These are phyloP conservation scores for Atractosteus spatula DNA, from an alignment of 2,113 vertebrate species.

Conservation along the genomic window DNA sequence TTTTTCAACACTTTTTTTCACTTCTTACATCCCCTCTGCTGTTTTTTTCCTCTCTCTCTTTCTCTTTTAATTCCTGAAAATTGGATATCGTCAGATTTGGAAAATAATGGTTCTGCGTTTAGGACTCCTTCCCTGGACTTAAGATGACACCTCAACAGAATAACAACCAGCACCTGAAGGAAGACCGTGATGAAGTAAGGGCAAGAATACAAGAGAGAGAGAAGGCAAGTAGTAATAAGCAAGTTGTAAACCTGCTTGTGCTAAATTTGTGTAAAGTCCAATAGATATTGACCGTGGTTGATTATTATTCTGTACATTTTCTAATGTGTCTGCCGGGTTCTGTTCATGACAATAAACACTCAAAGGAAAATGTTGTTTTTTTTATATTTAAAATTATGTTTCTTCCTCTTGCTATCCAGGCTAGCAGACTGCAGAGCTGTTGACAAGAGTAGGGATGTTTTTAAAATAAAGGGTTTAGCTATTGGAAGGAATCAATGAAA, in stretches of 20 bases:
- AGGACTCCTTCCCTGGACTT: conserved; percentile 12
- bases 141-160: conserved; percentile 46
- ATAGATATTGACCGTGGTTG: too few relatives aligned
- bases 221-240: conserved; percentile 40
- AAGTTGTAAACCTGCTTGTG: background rate
- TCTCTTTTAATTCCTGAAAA: background rate
- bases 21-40: too few relatives aligned
- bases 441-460: background rate
- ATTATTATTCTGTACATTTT: too few relatives aligned
- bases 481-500: too few relatives aligned
- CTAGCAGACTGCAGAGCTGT: background rate
- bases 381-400: background rate
- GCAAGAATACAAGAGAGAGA: conserved; percentile 28
- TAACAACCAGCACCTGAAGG: conserved; percentile 11
- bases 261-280: too few relatives aligned
- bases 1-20: too few relatives aligned
- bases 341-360: too few relatives aligned
- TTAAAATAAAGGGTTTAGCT: background rate
- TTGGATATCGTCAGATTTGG: background rate
- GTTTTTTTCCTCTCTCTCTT: background rate
- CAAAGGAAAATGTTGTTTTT: background rate
- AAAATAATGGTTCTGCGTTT: conserved; percentile 4
- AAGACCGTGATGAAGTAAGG: conserved; percentile 22
- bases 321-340: too few relatives aligned
- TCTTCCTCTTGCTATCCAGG: background rate